Conservation (phyloP, 2,888 invertebrate species). For the Lasioglossum malachurum region DNA sequence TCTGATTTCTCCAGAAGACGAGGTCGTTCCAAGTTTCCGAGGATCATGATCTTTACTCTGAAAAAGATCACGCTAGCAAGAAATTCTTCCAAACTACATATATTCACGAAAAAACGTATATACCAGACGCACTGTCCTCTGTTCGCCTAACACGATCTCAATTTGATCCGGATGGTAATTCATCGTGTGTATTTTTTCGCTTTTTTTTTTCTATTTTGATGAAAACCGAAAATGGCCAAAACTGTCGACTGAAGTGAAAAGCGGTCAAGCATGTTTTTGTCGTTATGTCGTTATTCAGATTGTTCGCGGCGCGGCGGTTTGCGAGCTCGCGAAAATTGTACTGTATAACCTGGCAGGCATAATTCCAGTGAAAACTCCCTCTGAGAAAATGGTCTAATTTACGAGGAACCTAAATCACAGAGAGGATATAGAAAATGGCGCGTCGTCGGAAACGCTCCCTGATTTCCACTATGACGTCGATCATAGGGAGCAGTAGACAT, state of each 20-base stretch:
- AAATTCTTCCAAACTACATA: neutral
- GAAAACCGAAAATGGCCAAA: neutral
- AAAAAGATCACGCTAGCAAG: neutral
- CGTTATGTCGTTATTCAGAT: conserved; percentile 54
- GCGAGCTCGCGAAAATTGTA: conserved; percentile 7
- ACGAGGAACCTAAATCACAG: neutral
- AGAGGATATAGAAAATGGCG: conserved; percentile 49
- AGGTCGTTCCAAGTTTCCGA: neutral
- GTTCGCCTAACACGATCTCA: neutral
- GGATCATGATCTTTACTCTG: conserved; percentile 39
- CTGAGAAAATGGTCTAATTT: neutral
- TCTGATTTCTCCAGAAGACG: neutral
- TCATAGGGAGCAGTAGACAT: conserved; percentile 69
- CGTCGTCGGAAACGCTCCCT: conserved; percentile 65
- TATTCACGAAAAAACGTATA: neutral
- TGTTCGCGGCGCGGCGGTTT: conserved; percentile 4
- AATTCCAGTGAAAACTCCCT: neutral
- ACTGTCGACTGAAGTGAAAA: conserved; percentile 36
- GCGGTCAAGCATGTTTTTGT: neutral
- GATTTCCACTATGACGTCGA: conserved; percentile 55
- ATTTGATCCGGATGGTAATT: conserved; percentile 18
- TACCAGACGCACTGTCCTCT: conserved; percentile 30
- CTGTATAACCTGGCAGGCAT: conserved; percentile 36
- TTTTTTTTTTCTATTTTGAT: neutral
- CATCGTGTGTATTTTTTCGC: conserved; percentile 43